phyloP scores from a whole-genome alignment of 1,140 invertebrate genomes.

The Alviniconcha marisindica region DNA sequence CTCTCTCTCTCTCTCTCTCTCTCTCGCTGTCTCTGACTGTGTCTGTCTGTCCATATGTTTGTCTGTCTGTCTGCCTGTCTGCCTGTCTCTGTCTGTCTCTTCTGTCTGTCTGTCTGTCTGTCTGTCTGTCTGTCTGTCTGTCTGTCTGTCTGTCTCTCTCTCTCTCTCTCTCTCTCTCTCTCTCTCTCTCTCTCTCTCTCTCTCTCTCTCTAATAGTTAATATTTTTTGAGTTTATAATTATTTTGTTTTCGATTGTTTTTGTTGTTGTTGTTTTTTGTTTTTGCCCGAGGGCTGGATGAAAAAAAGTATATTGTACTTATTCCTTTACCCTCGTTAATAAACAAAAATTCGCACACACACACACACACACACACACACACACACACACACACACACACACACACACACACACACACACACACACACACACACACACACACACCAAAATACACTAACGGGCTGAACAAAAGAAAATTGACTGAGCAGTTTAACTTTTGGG shows the following conservation, averaged over 20 bases:
- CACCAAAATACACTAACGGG: neutral
- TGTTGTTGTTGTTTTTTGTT: neutral
- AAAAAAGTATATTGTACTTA: too few species aligned
- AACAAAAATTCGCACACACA: neutral
- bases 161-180: constrained; percentile 9
- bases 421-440: neutral
- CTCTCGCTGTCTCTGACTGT: too few species aligned
- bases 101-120: constrained; percentile 15
- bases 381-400: neutral
- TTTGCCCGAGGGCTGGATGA: neutral
- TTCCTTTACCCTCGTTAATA: too few species aligned
- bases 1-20: constrained; percentile 11
- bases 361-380: neutral
- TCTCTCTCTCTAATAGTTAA: neutral
- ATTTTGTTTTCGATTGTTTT: neutral
- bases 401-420: neutral
- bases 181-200: neutral
- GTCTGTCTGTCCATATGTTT: too few species aligned
- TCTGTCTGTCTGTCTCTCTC: constrained; percentile 23
- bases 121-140: constrained; percentile 30
- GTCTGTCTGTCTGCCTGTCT: too few species aligned
- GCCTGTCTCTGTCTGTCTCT: neutral
- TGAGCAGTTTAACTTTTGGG: neutral
- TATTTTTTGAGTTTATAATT: neutral
- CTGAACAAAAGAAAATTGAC: neutral